Evolutionary conservation across 2,113 vertebrate species (phyloP), one percentile per base, ranked within the genome.

Genomic region (Okapia johnstoni): DNA sequence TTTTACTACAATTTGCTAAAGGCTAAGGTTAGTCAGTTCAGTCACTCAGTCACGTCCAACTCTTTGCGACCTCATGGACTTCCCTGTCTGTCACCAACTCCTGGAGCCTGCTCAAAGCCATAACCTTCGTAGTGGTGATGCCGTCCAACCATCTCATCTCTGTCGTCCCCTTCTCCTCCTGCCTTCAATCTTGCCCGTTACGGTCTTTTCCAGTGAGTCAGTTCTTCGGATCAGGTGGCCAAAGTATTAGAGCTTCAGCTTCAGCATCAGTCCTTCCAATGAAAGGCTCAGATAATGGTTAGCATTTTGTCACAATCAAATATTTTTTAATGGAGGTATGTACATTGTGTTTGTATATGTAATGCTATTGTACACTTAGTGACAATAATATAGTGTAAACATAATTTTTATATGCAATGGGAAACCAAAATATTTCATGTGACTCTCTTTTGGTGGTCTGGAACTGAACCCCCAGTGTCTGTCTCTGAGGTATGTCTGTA

Each of bases 41-140:
- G 70, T 43, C 0, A 3, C 21, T 40, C 21, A 73, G 36, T 40
- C 0, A 0, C 2, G 1, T 14, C 36, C 6, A 3, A 43, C 21
- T 76, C 36, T 76, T 76, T 76, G 36, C 1, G 6, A 76, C 23
- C 36, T 36, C 70, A 26, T 43, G 70, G 70, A 76, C 70, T 43
- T 40, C 70, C 70, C 70, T 43, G 66, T 40, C 21, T 1, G 2
- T 76, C 70, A 25, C 36, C 12, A 40, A 43, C 70, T 40, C 70
- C 14, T 0, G 0, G 21, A 14, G 36, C 36, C 12, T 73, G 5
- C 36, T 43, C 36, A 76, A 43, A 76, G 36, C 36, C 36, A 7
- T 76, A 23, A 25, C 36, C 70, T 43, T 43, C 0, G 0, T 10
- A 2, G 43, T 73, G 70, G n/a, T 73, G 21, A 25, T 73, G 1